Evolutionary conservation across 1,140 invertebrate genomes (phyloP), one percentile per base, ranked within the genome.

Genomic region (Zaprionus ornatus): DNA sequence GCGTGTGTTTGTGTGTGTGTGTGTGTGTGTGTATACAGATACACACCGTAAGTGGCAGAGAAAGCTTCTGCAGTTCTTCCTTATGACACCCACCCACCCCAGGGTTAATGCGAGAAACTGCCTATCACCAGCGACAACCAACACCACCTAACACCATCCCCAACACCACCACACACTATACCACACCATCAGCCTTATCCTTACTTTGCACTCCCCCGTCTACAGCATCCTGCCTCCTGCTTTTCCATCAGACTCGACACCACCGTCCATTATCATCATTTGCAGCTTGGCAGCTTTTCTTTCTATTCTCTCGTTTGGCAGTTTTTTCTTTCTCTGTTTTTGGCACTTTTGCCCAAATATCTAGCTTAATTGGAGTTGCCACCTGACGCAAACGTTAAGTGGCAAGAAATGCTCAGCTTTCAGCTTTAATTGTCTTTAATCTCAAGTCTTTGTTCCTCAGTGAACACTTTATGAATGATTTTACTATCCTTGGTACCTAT

Each of bases 31-130:
- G 50, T n/a, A 27, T 19, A 57, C 60, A 56, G 12, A 79, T 35
- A 57, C 23, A 27, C 25, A 57, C 32, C 77, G 64, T 64, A 74
- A 80, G 73, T 79, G 77, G 10, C 69, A 56, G 59, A 77, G 54
- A 81, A 78, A 61, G 59, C 57, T 65, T 42, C 59, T 74, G 70
- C 70, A 82, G 56, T 83, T 75, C 40, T 45, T 65, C 19, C 40
- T 56, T 65, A 19, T 13, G 17, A 1, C 29, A 42, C 23, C 61
- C 59, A 35, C 66, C 52, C 62, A 56, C 69, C 48, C 55, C 29
- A 21, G 40, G 42, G 60, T 45, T 17, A 21, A 50, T 1, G 27
- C 23, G n/a, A 48, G 21, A 60, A 73, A 67, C 79, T 81, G 79
- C 25, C 79, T 80, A 77, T 50, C 37, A 61, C 27, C 27, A 56